Evolutionary conservation across 1,140 invertebrate species (phyloP), one percentile per base, ranked within the genome.

Genomic region (Ectropis grisescens): DNA sequence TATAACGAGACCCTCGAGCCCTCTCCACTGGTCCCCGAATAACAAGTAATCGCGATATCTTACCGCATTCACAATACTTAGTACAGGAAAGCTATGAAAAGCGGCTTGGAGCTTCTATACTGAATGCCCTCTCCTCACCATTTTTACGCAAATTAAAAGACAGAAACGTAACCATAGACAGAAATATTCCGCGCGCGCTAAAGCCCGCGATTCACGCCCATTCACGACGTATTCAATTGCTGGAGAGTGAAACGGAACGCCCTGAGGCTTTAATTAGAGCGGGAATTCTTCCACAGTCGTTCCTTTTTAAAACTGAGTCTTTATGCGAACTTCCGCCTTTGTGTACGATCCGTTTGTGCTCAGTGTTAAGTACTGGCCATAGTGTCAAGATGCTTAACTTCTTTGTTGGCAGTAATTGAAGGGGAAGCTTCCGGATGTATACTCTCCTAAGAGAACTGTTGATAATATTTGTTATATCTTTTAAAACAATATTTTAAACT

Each of bases 91-190:
- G 29, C 33, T 22, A 55, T 71, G 60, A 68, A 72, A 69, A 57
- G 53, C 50, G 52, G 41, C 51, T 55, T 41, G 45, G 44, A 12
- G 27, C 15, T 43, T 59, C 51, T 58, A 66, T 58, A 41, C 40
- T 49, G 68, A 59, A 70, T 66, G 66, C 68, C 58, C 49, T 59
- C 68, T 65, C 60, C 53, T 58, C 61, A 70, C 59, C 67, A 75
- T 74, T 76, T 80, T 80, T 56, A 72, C 75, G 68, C 66, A 80
- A 80, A 80, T 80, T 80, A 80, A 80, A 80, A 80, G 71, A 75
- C 64, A 69, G 66, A 70, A 72, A 72, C 58, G 58, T 41, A 57
- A 47, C 54, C 66, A 68, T 61, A 75, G 54, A 69, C 60, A 74
- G 71, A 64, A 26, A 60, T 65, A 65, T 55, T 47, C 40, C 54